Evolutionary conservation across 2,113 vertebrate genomes (phyloP).

Genomic region (Conger conger): DNA sequence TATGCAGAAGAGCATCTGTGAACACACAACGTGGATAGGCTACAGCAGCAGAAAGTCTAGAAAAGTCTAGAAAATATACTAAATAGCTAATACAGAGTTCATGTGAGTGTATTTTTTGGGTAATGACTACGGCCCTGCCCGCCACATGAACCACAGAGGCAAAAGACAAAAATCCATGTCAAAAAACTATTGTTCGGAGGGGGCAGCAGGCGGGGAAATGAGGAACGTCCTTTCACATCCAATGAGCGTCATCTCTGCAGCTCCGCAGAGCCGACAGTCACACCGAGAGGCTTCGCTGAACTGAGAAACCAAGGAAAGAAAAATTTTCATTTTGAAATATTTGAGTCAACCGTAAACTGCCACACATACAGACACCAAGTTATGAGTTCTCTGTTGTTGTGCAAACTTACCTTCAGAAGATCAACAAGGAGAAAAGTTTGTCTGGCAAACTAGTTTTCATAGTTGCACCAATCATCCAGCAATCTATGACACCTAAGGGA

Average conservation of each 20-base stretch:
- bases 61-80: too few species aligned
- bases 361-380: neutral
- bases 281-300: neutral
- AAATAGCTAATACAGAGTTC: too few species aligned
- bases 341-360: neutral
- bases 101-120: too few species aligned
- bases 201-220: conserved; percentile 12
- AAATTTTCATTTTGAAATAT: neutral
- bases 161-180: neutral
- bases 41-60: too few species aligned
- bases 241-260: conserved; percentile 23
- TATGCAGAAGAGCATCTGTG: too few species aligned
- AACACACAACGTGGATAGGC: too few species aligned
- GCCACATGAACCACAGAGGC: neutral
- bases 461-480: neutral
- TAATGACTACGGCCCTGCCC: too few species aligned
- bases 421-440: neutral
- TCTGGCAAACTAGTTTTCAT: neutral
- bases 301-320: neutral
- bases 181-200: conserved; percentile 25
- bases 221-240: conserved; percentile 14
- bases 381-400: neutral
- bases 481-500: neutral
- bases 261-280: conserved; percentile 1
- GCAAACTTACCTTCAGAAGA: conserved; percentile 1